Evolutionary conservation across 2,113 vertebrate species (phyloP), one percentile per base, ranked within the genome.

Genomic region (Eurypyga helias): DNA sequence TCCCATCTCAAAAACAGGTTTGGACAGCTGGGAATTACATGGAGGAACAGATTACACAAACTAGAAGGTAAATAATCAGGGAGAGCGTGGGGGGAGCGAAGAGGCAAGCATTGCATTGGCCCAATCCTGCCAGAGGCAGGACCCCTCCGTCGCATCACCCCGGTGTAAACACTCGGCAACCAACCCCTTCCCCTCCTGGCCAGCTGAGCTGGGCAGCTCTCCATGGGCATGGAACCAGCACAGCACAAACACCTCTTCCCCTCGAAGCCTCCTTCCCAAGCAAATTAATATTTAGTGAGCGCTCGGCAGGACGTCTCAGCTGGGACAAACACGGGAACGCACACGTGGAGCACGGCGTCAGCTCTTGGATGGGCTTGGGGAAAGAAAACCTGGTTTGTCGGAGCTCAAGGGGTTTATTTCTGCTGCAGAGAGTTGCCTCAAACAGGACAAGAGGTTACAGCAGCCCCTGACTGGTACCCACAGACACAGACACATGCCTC

Each of bases 281-380:
- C 54, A 94, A 34, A 64, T 24, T 8, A 45, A n/a, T n/a, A 3
- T 13, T 38, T 16, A 78, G 78, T 49, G 69, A 78, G 61, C 0
- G 3, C 61, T n/a, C 38, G 75, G 64, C n/a, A 80, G 24, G 60
- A 28, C 8, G 48, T 45, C 46, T 51, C 16, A 70, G 41, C 28
- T 52, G 14, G 93, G 64, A 87, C 28, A 49, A 26, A 14, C 0
- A 5, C 2, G 52, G 55, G 62, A 67, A 60, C 0, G 2, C 25
- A 4, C 3, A 0, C 0, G 0, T 29, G 49, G 67, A 62, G 43
- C 0, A 11, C 1, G 6, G 71, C 1, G 1, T 43, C 3, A 11
- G 70, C 57, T 62, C 86, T 54, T 0, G 0, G 83, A 36, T 7
- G 26, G 5, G 7, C 58, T 72, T 38, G 17, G 65, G 76, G 75